Evolutionary conservation across 2,113 vertebrate species (phyloP).

Genomic region (Plecturocebus donacophilus): DNA sequence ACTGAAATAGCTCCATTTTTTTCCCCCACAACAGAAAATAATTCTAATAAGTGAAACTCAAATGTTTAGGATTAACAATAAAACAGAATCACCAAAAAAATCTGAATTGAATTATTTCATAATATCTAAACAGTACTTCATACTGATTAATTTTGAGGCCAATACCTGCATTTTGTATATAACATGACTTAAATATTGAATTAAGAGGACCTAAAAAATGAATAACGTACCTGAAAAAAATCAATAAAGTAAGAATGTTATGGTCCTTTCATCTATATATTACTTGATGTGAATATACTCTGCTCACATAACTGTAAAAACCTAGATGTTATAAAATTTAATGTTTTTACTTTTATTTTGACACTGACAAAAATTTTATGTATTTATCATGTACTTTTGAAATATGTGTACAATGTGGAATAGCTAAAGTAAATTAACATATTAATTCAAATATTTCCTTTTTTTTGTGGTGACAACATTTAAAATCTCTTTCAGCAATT

Average conservation of each 20-base stretch:
- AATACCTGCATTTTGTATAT: conserved; percentile 5
- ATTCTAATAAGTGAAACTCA: background rate
- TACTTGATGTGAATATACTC: background rate
- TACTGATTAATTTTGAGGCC: conserved; percentile 9
- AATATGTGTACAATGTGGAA: background rate
- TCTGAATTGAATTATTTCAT: background rate
- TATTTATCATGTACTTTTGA: background rate
- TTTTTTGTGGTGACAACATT: background rate
- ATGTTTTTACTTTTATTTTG: background rate
- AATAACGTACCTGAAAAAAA: conserved; percentile 27
- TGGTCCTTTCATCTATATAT: background rate
- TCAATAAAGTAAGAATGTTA: background rate
- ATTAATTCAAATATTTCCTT: background rate
- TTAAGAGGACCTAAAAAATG: background rate
- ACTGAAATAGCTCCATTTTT: background rate
- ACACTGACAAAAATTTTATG: background rate
- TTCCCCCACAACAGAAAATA: background rate
- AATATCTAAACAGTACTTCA: background rate
- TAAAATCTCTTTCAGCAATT: background rate
- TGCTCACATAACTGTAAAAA: background rate
- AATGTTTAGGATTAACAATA: background rate
- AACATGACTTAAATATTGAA: conserved; percentile 32
- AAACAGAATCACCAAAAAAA: conserved; percentile 8
- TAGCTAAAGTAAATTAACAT: background rate
- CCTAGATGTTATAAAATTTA: background rate